A percentile compares a stretch with the other conserved stretches of the same genome.
These are phyloP conservation scores for Protomyctophum bolini DNA, from an alignment of 2,113 vertebrate species.

Conservation along the genomic window DNA sequence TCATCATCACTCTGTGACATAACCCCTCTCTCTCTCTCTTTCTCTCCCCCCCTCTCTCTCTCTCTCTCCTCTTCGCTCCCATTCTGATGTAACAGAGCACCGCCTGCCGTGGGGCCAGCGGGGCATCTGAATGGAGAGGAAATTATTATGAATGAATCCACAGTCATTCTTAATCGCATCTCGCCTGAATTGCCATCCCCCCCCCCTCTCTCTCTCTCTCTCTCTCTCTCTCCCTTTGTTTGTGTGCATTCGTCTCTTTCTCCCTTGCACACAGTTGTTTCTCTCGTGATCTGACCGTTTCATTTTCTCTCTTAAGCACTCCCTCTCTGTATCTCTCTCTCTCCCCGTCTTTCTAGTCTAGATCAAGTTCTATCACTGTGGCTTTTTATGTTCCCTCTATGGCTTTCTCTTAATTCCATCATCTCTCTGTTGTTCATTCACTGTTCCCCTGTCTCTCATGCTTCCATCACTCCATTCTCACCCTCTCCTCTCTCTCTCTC, in stretches of 20 bases:
- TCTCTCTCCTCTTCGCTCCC: background rate
- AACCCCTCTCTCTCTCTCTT: slow-evolving; percentile 27
- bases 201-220: background rate
- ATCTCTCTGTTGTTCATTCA: background rate
- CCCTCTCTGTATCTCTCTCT: slow-evolving; percentile 9
- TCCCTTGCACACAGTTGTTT: too few species aligned
- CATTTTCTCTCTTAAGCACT: background rate
- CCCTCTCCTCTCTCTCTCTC: too few species aligned
- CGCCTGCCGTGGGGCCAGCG: slow-evolving; percentile 4
- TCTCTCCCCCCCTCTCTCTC: slow-evolving; percentile 4
- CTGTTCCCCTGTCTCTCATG: background rate
- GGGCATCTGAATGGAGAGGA: slow-evolving; percentile 55
- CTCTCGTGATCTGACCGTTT: too few species aligned
- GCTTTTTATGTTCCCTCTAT: too few species aligned
- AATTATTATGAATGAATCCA: slow-evolving; percentile 74
- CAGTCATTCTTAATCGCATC: slow-evolving; percentile 67
- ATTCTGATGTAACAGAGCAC: slow-evolving; percentile 43
- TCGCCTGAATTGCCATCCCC: slow-evolving; percentile 19
- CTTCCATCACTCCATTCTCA: too few species aligned
- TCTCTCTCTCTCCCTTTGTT: background rate
- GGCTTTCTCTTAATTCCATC: too few species aligned
- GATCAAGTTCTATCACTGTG: too few species aligned
- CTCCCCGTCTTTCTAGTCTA: background rate
- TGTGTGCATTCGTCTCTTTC: background rate
- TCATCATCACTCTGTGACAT: slow-evolving; percentile 2